Evolutionary conservation across 2,113 vertebrate species (phyloP).

Genomic region (Triplophysa siluroides): DNA sequence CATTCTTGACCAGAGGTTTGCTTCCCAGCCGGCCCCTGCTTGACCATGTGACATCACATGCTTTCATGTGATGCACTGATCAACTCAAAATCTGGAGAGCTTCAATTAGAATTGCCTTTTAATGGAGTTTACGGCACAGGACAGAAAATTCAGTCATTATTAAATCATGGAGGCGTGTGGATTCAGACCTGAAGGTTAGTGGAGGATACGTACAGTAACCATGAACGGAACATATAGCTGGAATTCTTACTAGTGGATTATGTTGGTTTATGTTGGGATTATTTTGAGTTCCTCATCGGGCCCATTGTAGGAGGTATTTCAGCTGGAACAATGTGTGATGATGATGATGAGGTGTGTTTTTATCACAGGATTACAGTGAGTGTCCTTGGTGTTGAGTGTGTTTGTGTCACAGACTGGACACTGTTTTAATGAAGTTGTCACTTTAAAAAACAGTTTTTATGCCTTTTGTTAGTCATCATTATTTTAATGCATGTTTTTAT

Average conservation of each 20-base stretch:
- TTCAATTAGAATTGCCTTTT: slow-evolving; percentile 76
- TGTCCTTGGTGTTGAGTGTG: not conserved
- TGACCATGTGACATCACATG: slow-evolving; percentile 79
- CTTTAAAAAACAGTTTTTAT: too few relatives aligned
- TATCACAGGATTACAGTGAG: not conserved
- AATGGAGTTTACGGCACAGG: slow-evolving; percentile 73
- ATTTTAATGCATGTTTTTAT: too few relatives aligned
- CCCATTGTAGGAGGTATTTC: slow-evolving; percentile 5
- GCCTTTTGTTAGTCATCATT: too few relatives aligned
- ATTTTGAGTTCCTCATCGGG: not conserved
- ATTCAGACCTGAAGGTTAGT: slow-evolving; percentile 52
- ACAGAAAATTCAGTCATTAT: slow-evolving; percentile 69
- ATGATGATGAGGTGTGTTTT: not conserved
- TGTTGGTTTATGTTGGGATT: too few relatives aligned
- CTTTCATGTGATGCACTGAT: slow-evolving; percentile 80
- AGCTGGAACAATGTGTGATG: not conserved
- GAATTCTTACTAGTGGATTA: not conserved
- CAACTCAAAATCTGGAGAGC: slow-evolving; percentile 72
- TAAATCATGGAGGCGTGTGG: slow-evolving; percentile 62
- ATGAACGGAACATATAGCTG: slow-evolving; percentile 53
- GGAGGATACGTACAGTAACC: slow-evolving; percentile 38
- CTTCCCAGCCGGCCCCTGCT: slow-evolving; percentile 56
- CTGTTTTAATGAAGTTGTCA: not conserved
- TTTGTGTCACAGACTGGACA: not conserved
- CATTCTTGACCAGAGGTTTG: slow-evolving; percentile 49